These are phyloP conservation scores for Dynastes hyllus DNA, from an alignment of 2,888 invertebrate species.

Conservation along the genomic window DNA sequence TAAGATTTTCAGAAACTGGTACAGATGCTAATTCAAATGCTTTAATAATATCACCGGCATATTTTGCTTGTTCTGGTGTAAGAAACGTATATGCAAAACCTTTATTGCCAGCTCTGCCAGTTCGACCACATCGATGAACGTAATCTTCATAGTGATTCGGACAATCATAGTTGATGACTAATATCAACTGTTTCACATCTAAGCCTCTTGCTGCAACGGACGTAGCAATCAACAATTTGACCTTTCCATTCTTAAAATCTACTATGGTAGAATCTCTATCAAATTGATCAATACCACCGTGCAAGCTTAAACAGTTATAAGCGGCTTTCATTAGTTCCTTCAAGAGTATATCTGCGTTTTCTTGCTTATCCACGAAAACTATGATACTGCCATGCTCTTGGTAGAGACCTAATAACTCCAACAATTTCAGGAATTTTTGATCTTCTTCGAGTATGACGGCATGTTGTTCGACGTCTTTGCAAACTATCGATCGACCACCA, in stretches of 20 bases:
- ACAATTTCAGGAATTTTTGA: constrained; percentile 96
- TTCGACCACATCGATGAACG: constrained; percentile 96
- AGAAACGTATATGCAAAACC: constrained; percentile 98
- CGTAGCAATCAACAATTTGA: constrained; percentile 93
- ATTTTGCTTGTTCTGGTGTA: constrained; percentile 93
- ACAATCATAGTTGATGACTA: constrained; percentile 99
- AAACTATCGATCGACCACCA: constrained; percentile 96
- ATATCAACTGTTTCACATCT: constrained; percentile 98
- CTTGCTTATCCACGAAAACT: constrained; percentile 99
- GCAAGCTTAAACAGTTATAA: constrained; percentile 97
- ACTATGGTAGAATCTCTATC: constrained; percentile 98
- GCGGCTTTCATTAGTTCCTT: constrained; percentile 97
- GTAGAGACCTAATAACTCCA: constrained; percentile 97
- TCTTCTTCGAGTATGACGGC: constrained; percentile 96
- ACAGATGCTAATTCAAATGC: constrained; percentile 92
- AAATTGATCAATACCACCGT: constrained; percentile 99
- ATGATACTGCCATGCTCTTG: constrained; percentile 95
- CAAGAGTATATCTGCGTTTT: constrained; percentile 93
- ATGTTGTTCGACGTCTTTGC: constrained; percentile 97
- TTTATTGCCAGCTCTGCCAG: constrained; percentile 94
- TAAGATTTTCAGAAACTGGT: constrained; percentile 84
- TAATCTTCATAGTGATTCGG: constrained; percentile 99
- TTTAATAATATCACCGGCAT: constrained; percentile 93
- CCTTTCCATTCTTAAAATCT: constrained; percentile 93
- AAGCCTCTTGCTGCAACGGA: constrained; percentile 98